Percentiles rank a stretch among this genome's conserved stretches.
Conservation (phyloP, 2,113 vertebrate genomes). For the Pandion haliaetus region DNA sequence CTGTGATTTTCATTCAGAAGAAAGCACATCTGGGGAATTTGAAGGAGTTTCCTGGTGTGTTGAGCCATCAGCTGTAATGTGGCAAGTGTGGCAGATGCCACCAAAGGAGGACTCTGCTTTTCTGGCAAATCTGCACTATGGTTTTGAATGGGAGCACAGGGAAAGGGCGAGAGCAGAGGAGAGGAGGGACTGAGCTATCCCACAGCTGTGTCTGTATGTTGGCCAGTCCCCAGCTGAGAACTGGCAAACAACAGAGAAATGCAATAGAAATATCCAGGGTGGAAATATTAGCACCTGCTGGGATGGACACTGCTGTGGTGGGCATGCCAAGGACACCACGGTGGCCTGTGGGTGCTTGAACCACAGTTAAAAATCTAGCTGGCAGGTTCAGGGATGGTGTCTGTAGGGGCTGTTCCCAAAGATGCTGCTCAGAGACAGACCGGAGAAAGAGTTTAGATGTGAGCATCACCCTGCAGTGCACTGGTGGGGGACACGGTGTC, state of each 20-base stretch:
- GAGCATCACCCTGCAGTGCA: background rate
- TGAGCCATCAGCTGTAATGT: background rate
- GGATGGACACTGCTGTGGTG: accelerated
- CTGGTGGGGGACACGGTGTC: accelerated
- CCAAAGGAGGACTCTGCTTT: background rate
- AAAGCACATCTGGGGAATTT: background rate
- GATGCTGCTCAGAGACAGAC: background rate
- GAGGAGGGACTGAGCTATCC: background rate
- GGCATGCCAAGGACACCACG: background rate
- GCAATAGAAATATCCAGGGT: background rate
- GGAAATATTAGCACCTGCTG: background rate
- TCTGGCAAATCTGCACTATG: background rate
- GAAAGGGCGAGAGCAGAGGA: background rate
- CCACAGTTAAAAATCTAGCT: background rate
- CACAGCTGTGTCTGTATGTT: accelerated
- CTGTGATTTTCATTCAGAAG: background rate
- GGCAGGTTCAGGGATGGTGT: background rate
- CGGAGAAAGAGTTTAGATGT: background rate
- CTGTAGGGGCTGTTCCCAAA: background rate
- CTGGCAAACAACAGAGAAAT: background rate
- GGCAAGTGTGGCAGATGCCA: background rate
- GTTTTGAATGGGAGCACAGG: background rate
- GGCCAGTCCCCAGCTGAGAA: background rate
- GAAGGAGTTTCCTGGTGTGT: background rate
- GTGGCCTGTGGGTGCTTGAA: background rate